Conservation (phyloP, 2,888 invertebrate genomes). For the Omphaloscelis lunosa region DNA sequence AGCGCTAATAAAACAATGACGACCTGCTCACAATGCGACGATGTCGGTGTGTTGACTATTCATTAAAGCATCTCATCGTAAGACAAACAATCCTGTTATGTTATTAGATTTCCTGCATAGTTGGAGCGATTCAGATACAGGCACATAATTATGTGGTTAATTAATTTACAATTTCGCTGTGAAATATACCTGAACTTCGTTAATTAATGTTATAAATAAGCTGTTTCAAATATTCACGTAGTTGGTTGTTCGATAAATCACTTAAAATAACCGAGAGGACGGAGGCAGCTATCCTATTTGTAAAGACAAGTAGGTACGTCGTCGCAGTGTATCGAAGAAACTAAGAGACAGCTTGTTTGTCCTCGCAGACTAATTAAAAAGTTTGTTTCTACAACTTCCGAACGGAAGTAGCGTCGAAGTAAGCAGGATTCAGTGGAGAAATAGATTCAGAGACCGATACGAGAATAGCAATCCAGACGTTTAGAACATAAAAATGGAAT, state of each 20-base stretch:
- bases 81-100: slow-evolving; percentile 85
- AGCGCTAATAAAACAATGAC: slow-evolving; percentile 78
- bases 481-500: slow-evolving; percentile 38
- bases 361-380: slow-evolving; percentile 90
- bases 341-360: slow-evolving; percentile 89
- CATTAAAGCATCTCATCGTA: slow-evolving; percentile 86
- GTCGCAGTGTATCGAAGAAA: slow-evolving; percentile 79
- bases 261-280: slow-evolving; percentile 70
- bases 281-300: slow-evolving; percentile 68
- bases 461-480: slow-evolving; percentile 51
- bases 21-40: slow-evolving; percentile 78
- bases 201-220: slow-evolving; percentile 70
- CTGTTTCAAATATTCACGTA: slow-evolving; percentile 67
- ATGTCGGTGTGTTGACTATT: slow-evolving; percentile 86
- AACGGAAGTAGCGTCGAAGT: slow-evolving; percentile 83
- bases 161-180: slow-evolving; percentile 72
- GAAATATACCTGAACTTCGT: slow-evolving; percentile 70
- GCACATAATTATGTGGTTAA: slow-evolving; percentile 76
- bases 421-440: slow-evolving; percentile 81
- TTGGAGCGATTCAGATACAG: slow-evolving; percentile 76
- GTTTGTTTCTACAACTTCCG: slow-evolving; percentile 87
- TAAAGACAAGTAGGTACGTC: slow-evolving; percentile 75
- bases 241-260: slow-evolving; percentile 74
- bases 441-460: slow-evolving; percentile 78
- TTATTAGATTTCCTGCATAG: slow-evolving; percentile 85